These are phyloP conservation scores for Serripes groenlandicus DNA, from an alignment of 2,888 invertebrate genomes.

Conservation along the genomic window DNA sequence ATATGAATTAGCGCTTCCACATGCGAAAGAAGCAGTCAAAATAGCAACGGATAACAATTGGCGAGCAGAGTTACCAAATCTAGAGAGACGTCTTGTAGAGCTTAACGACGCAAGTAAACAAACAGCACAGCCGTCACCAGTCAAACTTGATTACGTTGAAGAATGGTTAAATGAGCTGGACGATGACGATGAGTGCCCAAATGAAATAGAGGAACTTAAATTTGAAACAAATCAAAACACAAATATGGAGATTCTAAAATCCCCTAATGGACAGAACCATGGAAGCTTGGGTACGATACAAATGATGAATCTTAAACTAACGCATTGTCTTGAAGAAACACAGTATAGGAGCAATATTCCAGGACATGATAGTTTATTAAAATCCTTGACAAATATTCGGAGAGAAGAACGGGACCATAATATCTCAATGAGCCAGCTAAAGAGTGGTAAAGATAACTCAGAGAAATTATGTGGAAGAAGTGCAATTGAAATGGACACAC, in stretches of 20 bases:
- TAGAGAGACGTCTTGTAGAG: conserved; percentile 16
- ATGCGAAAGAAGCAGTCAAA: conserved; percentile 40
- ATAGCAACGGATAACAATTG: conserved; percentile 34
- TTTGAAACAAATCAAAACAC: neutral
- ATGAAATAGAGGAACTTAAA: conserved; percentile 14
- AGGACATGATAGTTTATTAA: no score
- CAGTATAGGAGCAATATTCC: no score
- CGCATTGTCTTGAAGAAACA: no score
- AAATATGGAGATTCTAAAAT: neutral
- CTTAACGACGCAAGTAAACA: conserved; percentile 5
- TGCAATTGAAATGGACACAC: neutral
- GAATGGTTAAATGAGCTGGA: conserved; percentile 19
- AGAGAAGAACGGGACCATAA: no score
- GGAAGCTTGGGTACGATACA: no score
- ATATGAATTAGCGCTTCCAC: conserved; percentile 25
- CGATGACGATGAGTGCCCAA: neutral
- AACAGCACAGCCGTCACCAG: neutral
- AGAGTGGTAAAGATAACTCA: no score
- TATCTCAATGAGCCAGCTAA: no score
- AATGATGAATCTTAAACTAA: no score
- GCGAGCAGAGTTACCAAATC: conserved; percentile 40
- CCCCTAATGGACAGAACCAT: neutral
- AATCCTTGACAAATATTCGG: no score
- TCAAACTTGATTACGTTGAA: neutral
- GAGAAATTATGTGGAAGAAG: no score